Evolutionary conservation across 2,113 vertebrate species (phyloP).

Genomic region (Struthio camelus): DNA sequence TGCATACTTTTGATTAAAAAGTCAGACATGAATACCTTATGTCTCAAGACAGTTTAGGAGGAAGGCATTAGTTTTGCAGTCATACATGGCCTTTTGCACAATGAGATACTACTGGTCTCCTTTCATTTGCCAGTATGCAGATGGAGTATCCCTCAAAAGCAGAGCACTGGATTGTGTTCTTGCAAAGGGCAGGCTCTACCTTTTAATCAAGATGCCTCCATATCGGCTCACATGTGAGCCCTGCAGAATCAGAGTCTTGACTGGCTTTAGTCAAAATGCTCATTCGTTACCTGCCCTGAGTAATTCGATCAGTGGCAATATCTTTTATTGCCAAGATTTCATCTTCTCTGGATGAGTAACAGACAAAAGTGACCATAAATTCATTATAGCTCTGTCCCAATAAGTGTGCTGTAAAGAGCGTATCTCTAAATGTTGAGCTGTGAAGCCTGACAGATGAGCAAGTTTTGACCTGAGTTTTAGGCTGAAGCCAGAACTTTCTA

Average conservation of each 20-base stretch:
- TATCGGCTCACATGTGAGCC: neutral
- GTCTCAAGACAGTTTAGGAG: neutral
- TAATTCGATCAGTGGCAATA: neutral
- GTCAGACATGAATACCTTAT: neutral
- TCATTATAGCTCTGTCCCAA: neutral
- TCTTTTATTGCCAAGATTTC: neutral
- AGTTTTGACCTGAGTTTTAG: neutral
- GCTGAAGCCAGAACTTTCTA: neutral
- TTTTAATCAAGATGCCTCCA: neutral
- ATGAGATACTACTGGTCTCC: fast-evolving
- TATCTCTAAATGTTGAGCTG: neutral
- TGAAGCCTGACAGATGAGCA: neutral
- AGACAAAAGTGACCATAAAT: neutral
- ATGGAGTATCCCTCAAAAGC: too few species aligned
- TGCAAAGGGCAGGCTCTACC: neutral
- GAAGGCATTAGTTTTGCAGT: neutral
- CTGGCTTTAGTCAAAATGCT: neutral
- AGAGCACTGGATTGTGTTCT: neutral
- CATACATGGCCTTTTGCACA: fast-evolving
- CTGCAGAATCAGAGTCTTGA: neutral
- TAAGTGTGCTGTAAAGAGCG: neutral
- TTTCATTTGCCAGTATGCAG: fast-evolving
- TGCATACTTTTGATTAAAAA: neutral
- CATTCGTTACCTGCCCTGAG: neutral
- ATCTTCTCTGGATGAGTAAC: neutral